Percentiles rank a stretch among this genome's conserved stretches.
Conservation (phyloP, 2,113 vertebrate genomes). For the Rattus norvegicus region GRCr8 NC_086034.1:28188501-28189000, state of each 20-base stretch:
- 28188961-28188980: background rate
- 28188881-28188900: background rate
- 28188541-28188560: background rate
- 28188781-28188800: background rate
- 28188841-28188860: background rate
- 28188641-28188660: background rate
- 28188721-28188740: background rate
- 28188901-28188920: background rate
- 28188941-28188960: background rate
- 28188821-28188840: background rate
- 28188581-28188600: background rate
- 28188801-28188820: background rate
- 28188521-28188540: background rate
- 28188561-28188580: background rate
- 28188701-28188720: background rate
- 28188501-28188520: background rate
- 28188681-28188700: background rate
- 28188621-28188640: background rate
- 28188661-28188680: conserved; percentile 9
- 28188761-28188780: background rate
- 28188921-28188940: background rate
- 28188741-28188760: background rate
- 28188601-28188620: background rate
- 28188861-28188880: background rate
- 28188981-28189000: background rate